Evolutionary conservation across 1,140 invertebrate species (phyloP), one percentile per base, ranked within the genome.

Genomic region (Druon quercuslanigerum): DNA sequence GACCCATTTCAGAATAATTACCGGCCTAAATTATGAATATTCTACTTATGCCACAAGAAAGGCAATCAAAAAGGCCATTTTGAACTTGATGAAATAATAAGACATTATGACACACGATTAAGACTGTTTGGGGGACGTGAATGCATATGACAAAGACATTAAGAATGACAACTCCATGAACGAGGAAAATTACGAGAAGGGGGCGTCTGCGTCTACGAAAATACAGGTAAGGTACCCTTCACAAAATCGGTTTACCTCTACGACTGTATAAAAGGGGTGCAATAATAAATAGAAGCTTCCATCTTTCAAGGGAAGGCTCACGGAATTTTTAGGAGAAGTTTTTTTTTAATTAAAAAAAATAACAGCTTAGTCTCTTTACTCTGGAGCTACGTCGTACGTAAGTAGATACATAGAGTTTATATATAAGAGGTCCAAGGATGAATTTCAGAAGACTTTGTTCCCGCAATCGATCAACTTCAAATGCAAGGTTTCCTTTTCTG

Each of bases 401-500:
- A 33, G 25, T 33, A 5, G 3, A 33, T 33, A 33, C 25, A 33
- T 33, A 33, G 25, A 33, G 3, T 33, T 5, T 33, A 33, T 3
- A 66, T 13, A 14, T 33, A 66, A 40, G 16, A 46, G 60, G 13
- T 33, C 20, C 16, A 25, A 66, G 9, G 40, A 66, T 4, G 25
- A 40, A 16, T 66, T 66, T 66, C 14, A 40, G 54, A 33, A 16
- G 33, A 46, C 13, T 66, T 66, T 66, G 3, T 66, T 66, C 20
- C 20, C 13, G 25, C 20, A 40, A 66, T 66, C 60, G 60, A 66
- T 66, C 60, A 66, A 66, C 60, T n/a, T 66, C 60, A 40, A 66
- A 40, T 66, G 40, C 60, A 66, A 66, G 60, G 60, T 66, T 66
- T 66, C 60, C 60, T 66, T 40, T 66, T 66, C 60, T 66, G 16